A percentile compares a stretch with the other conserved stretches of the same genome.
Evolutionary conservation across 30 jellyfish, hydroid and myxozoan species (phyloP).

Genomic region (Turritopsis rubra): DNA sequence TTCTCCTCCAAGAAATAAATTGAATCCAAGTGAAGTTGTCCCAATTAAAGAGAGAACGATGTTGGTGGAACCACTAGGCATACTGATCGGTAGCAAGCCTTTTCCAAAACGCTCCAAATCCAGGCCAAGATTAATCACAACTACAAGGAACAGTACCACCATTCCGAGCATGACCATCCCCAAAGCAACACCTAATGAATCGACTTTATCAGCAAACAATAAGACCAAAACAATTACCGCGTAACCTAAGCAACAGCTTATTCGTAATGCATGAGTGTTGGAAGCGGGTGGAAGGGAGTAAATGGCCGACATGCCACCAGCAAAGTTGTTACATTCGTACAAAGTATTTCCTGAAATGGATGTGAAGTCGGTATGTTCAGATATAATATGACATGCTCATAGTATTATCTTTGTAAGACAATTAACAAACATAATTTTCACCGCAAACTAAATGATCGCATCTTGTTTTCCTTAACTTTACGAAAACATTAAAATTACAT

Average conservation of each 20-base stretch:
- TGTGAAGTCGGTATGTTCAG: neutral
- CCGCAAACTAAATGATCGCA: too few species aligned
- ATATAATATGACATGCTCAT: too few species aligned
- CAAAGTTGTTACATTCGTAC: neutral
- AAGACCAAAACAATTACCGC: neutral
- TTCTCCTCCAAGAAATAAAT: conserved; percentile 1
- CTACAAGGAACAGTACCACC: neutral
- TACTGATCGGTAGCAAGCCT: conserved; percentile 11
- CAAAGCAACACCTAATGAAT: conserved; percentile 10
- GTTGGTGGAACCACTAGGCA: conserved; percentile 8
- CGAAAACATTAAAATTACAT: too few species aligned
- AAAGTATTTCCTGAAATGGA: conserved; percentile 1
- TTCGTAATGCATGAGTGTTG: conserved; percentile 1
- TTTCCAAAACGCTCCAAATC: neutral
- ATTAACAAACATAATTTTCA: too few species aligned
- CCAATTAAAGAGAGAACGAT: neutral
- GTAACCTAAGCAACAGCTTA: neutral
- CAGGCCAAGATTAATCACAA: neutral
- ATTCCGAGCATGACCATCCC: conserved; percentile 1
- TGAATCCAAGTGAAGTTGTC: conserved; percentile 9
- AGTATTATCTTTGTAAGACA: too few species aligned
- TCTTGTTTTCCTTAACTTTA: too few species aligned
- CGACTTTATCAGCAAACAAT: conserved; percentile 10
- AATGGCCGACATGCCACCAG: conserved; percentile 13
- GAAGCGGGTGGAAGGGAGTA: neutral